Evolutionary conservation across 2,797 vertebrate species (phyloP).

Genomic region (Pygocentrus nattereri): DNA sequence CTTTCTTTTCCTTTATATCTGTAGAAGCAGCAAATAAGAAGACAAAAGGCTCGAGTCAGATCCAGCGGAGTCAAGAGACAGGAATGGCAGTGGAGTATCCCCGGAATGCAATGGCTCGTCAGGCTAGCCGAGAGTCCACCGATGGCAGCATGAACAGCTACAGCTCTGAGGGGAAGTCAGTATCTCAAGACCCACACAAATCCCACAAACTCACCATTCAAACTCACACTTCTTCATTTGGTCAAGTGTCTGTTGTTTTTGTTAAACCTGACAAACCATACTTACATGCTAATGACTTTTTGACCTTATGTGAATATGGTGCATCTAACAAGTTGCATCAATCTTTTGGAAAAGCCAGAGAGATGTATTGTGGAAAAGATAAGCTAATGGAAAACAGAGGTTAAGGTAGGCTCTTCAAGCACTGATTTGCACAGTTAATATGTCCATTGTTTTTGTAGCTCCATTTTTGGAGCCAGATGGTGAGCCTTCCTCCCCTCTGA

Average conservation of each 20-base stretch:
- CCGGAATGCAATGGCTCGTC: conserved; percentile 90
- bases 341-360: conserved; percentile 43
- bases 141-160: conserved; percentile 99
- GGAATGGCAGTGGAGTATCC: conserved; percentile 96
- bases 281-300: conserved; percentile 33
- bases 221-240: background rate
- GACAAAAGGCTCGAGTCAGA: conserved; percentile 86
- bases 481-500: conserved; percentile 46
- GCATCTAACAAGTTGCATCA: background rate
- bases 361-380: conserved; percentile 33
- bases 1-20: background rate
- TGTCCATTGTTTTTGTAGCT: conserved; percentile 50
- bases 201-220: background rate
- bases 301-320: conserved; percentile 14
- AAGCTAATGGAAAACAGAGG: conserved; percentile 45
- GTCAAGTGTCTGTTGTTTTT: conserved; percentile 12
- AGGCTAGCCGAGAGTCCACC: conserved; percentile 95
- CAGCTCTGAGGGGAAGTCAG: conserved; percentile 98
- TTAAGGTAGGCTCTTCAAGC: conserved; percentile 25
- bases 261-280: conserved; percentile 1
- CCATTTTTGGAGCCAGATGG: conserved; percentile 56
- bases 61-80: conserved; percentile 97
- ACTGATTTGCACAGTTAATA: conserved; percentile 47
- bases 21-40: conserved; percentile 87
- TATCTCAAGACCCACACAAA: conserved; percentile 55